Conservation (phyloP, 2,888 invertebrate species). For the Caenorhabditis japonica region DNA sequence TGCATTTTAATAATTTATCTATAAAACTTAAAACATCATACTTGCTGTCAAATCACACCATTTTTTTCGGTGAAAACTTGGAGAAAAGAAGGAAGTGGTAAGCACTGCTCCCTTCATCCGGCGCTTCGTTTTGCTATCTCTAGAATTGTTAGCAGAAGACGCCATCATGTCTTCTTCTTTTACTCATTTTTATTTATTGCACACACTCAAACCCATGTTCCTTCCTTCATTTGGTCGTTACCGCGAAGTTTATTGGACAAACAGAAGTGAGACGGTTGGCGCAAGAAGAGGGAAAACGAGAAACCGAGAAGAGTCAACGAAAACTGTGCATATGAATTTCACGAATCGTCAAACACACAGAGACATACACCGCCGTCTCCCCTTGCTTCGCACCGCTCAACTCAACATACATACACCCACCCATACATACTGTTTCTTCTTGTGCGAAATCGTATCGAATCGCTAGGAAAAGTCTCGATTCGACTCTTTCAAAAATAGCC, state of each 20-base stretch:
- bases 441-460: conserved; percentile 10
- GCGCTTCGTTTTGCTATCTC: conserved; percentile 1
- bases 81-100: conserved; percentile 18
- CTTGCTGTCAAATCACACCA: background rate
- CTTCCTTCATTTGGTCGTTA: conserved; percentile 49
- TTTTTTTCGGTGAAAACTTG: background rate
- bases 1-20: conserved; percentile 31
- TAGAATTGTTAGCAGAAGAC: background rate
- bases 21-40: conserved; percentile 26
- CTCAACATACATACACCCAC: conserved; percentile 22
- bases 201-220: conserved; percentile 40
- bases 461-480: conserved; percentile 41
- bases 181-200: conserved; percentile 30
- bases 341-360: conserved; percentile 55
- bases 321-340: conserved; percentile 55
- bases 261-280: conserved; percentile 11
- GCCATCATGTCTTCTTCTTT: background rate
- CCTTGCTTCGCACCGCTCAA: conserved; percentile 29
- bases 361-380: conserved; percentile 12
- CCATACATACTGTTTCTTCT: conserved; percentile 47
- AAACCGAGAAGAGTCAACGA: conserved; percentile 49
- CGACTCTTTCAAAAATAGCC: conserved; percentile 53
- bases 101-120: conserved; percentile 22
- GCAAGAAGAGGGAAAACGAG: conserved; percentile 6
- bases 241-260: conserved; percentile 51